Conservation (phyloP, 2,888 invertebrate genomes). For the Eristalis intricaria region DNA sequence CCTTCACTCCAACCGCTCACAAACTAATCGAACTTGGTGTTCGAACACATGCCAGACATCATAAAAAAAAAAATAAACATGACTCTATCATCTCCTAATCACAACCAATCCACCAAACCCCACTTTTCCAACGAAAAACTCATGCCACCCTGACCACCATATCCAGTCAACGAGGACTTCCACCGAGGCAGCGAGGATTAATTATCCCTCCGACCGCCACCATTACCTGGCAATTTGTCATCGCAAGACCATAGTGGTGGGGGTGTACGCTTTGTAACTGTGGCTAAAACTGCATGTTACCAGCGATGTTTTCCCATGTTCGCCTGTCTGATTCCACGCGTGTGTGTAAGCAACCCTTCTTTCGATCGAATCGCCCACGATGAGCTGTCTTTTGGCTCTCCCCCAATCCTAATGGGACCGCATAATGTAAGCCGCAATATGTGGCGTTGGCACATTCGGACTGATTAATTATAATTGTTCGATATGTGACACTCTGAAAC, state of each 20-base stretch:
- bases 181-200: conserved; percentile 8
- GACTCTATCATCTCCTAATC: not conserved
- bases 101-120: not conserved
- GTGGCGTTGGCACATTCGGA: conserved; percentile 35
- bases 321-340: not conserved
- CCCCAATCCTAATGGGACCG: conserved; percentile 24
- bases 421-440: conserved; percentile 27
- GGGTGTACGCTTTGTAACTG: not conserved
- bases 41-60: not conserved
- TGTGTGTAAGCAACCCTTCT: not conserved
- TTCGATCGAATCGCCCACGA: not conserved
- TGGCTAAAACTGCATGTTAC: conserved; percentile 28
- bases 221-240: conserved; percentile 45
- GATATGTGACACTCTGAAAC: conserved; percentile 19
- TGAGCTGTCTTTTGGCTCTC: conserved; percentile 5
- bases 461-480: conserved; percentile 49
- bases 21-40: no score
- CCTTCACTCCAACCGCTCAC: no score
- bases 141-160: not conserved
- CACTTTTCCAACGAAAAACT: not conserved
- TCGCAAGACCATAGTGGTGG: not conserved
- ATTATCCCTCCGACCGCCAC: conserved; percentile 23
- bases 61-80: not conserved
- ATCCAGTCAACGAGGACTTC: not conserved
- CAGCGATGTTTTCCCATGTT: not conserved